Percentiles rank a stretch among this genome's conserved stretches.
Conservation (phyloP, 2,113 vertebrate genomes). For the Oryzias javanicus region DNA sequence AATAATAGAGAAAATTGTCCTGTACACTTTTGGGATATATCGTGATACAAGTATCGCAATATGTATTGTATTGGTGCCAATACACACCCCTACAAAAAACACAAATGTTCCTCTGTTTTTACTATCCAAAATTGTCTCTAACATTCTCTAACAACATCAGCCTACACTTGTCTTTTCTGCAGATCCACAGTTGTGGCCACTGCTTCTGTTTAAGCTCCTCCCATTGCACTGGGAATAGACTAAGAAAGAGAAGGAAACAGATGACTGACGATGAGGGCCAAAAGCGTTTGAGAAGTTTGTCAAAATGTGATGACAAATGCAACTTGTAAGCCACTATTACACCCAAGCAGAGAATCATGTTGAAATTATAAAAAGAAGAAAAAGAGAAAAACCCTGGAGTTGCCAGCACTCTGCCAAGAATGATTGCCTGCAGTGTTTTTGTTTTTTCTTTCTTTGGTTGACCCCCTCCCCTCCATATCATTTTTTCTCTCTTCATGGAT, state of each 20-base stretch:
- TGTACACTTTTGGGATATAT: no score
- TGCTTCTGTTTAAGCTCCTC: slow-evolving; percentile 11
- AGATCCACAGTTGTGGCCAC: not conserved
- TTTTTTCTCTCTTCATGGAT: slow-evolving; percentile 59
- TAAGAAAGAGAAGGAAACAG: slow-evolving; percentile 82
- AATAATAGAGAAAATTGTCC: no score
- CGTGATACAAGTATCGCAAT: no score
- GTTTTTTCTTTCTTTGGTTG: slow-evolving; percentile 54
- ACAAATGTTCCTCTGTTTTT: no score
- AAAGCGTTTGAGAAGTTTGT: slow-evolving; percentile 97
- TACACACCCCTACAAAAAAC: no score
- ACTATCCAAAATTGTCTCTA: no score
- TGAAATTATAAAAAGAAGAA: slow-evolving; percentile 85
- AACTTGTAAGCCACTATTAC: slow-evolving; percentile 98
- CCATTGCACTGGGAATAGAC: slow-evolving; percentile 17
- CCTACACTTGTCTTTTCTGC: no score
- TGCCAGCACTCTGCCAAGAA: slow-evolving; percentile 87
- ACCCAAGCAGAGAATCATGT: slow-evolving; percentile 95
- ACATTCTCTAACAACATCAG: no score
- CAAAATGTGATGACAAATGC: slow-evolving; percentile 98
- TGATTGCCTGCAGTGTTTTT: slow-evolving; percentile 93
- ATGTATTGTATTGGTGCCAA: no score
- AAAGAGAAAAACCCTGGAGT: slow-evolving; percentile 78
- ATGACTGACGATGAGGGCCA: slow-evolving; percentile 97
- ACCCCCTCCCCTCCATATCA: slow-evolving; percentile 38